Evolutionary conservation across 2,888 invertebrate genomes (phyloP).

Genomic region (Lithodes maja): DNA sequence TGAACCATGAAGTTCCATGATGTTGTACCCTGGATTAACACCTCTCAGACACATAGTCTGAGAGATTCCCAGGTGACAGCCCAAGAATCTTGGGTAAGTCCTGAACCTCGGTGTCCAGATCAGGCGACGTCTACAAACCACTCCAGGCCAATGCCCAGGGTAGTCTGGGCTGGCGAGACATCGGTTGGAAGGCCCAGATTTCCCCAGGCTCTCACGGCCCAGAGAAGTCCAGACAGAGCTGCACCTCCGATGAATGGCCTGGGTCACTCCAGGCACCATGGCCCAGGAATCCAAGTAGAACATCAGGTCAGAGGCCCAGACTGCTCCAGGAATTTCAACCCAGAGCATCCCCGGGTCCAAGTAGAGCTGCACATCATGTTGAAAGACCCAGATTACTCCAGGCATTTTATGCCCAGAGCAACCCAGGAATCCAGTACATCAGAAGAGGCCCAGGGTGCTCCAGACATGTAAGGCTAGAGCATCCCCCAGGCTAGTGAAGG

Average conservation of each 20-base stretch:
- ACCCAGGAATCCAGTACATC: slow-evolving; percentile 8
- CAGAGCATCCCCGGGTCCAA: slow-evolving; percentile 9
- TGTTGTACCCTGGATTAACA: neutral
- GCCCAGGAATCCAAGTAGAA: slow-evolving; percentile 9
- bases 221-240: slow-evolving; percentile 2
- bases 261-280: neutral
- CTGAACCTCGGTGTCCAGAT: too few species aligned
- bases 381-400: slow-evolving; percentile 18
- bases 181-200: slow-evolving; percentile 9
- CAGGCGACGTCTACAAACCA: neutral
- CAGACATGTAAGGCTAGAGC: slow-evolving; percentile 38
- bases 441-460: slow-evolving; percentile 48
- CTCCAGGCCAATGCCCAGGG: slow-evolving; percentile 5
- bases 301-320: slow-evolving; percentile 24
- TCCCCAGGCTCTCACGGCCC: neutral
- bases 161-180: too few species aligned
- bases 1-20: neutral
- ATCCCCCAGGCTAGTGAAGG: slow-evolving; percentile 40
- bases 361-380: neutral
- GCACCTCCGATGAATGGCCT: neutral
- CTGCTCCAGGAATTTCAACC: neutral
- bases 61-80: neutral
- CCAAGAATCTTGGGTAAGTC: too few species aligned
- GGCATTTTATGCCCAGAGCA: slow-evolving; percentile 31
- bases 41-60: neutral